Conservation (phyloP, 2,797 vertebrate genomes). For the Propithecus perrieri region DNA sequence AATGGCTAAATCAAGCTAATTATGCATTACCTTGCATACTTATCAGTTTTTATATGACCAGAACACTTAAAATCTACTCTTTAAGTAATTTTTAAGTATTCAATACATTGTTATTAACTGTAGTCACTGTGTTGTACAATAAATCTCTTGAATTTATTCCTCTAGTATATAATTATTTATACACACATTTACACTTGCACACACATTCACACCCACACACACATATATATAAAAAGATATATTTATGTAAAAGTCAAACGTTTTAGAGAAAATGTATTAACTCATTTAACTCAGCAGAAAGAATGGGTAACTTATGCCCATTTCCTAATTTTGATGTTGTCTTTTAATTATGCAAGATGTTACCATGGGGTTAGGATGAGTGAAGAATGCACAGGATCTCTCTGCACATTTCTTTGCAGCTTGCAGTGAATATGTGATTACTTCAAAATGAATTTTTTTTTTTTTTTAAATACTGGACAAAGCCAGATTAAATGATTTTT, state of each 20-base stretch:
- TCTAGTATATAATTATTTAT: not conserved
- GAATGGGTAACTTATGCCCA: not conserved
- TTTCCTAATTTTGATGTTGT: not conserved
- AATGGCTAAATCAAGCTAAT: not conserved
- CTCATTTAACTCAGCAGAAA: not conserved
- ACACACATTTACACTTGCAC: not conserved
- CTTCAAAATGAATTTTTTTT: not conserved
- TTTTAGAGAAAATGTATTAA: not conserved
- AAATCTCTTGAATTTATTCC: not conserved
- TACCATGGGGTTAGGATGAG: not conserved
- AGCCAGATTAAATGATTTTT: not conserved
- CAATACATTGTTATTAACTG: not conserved
- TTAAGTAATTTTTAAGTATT: not conserved
- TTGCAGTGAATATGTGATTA: not conserved
- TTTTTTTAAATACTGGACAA: not conserved
- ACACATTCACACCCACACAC: not conserved
- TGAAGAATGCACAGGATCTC: not conserved
- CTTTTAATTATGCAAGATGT: not conserved
- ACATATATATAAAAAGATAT: not conserved
- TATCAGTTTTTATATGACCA: not conserved
- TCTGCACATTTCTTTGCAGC: not conserved
- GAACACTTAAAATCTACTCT: not conserved
- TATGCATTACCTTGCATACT: not conserved
- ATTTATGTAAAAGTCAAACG: not conserved
- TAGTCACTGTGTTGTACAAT: not conserved